Base-by-base conservation (phyloP, 2,888 invertebrate genomes). In the Synanthedon andrenaeformis region DNA sequence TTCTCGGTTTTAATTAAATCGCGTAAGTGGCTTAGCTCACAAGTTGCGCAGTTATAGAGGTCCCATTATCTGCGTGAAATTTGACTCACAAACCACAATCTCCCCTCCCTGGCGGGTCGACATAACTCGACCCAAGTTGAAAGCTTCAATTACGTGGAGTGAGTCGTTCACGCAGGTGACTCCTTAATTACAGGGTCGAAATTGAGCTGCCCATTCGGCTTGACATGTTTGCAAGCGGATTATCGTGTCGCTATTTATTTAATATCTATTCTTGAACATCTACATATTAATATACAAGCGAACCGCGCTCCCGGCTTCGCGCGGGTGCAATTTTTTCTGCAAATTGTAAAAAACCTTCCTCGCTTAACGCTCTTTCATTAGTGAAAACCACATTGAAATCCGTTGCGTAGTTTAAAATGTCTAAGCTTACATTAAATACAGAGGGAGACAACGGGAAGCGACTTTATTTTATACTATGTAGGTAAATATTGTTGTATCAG, bases 161-260 rank as follows among this genome's bases (percentile, higher is more conserved):
- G 82, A 82, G 79, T 77, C 82, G 84, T 85, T 81, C 83, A 82
- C 81, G 79, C 86, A 86, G 86, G 85, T 86, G 84, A 81, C 85
- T 84, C 83, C 81, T 85, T 84, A 83, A 86, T 86, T 83, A 84
- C 75, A 72, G 75, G 74, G 74, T 72, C 72, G 76, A 74, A 79
- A 84, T 82, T 80, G 82, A 85, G 79, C 84, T 80, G 80, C 79
- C 84, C 82, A 79, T 81, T 82, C 76, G 73, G 70, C 76, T 23
- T 83, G 83, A 79, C 82, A 78, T 76, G 76, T 81, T 80, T 76
- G 73, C 76, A 72, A 82, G 81, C 75, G 77, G 77, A 82, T 82
- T 83, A 82, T 77, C 77, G 72, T 76, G 78, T 75, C 72, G 73
- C 73, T 70, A 68, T 70, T 19, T 49, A 49, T 17, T 49, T 19